Evolutionary conservation across 2,888 invertebrate genomes (phyloP).

Genomic region (Acleris sparsana): DNA sequence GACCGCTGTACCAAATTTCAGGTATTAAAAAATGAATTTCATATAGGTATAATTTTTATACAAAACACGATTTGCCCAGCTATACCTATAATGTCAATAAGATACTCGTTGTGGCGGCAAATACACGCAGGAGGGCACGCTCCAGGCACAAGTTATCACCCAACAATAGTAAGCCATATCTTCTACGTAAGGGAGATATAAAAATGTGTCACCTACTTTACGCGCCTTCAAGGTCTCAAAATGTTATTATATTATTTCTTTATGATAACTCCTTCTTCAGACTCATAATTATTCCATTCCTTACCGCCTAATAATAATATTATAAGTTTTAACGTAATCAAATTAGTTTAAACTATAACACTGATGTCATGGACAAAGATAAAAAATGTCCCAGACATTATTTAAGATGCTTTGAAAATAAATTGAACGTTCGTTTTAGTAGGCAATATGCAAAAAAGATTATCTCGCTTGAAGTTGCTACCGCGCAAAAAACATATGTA

Average conservation of each 20-base stretch:
- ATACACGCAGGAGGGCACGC: conserved; percentile 1
- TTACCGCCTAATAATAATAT: conserved; percentile 4
- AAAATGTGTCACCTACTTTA: conserved; percentile 75
- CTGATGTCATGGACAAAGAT: conserved; percentile 70
- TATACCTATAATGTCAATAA: too few relatives aligned
- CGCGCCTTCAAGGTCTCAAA: conserved; percentile 72
- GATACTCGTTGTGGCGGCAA: too few relatives aligned
- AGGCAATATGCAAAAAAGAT: neutral
- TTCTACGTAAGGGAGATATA: conserved; percentile 38
- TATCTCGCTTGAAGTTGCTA: neutral
- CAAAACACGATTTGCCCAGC: too few relatives aligned
- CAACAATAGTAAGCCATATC: conserved; percentile 29
- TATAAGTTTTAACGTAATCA: conserved; percentile 46
- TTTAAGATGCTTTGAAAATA: conserved; percentile 38
- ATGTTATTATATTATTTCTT: conserved; percentile 59
- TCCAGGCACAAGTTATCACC: conserved; percentile 30
- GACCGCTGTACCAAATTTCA: too few relatives aligned
- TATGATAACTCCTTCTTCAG: conserved; percentile 49
- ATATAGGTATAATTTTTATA: too few relatives aligned
- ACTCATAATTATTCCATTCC: conserved; percentile 15
- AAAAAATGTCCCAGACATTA: conserved; percentile 49
- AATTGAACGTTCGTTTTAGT: neutral
- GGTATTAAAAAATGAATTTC: too few relatives aligned
- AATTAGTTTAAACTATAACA: conserved; percentile 59
- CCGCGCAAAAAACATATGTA: neutral